Base-by-base conservation (phyloP, 2,888 invertebrate species). In the Melanostoma mellinum region DNA sequence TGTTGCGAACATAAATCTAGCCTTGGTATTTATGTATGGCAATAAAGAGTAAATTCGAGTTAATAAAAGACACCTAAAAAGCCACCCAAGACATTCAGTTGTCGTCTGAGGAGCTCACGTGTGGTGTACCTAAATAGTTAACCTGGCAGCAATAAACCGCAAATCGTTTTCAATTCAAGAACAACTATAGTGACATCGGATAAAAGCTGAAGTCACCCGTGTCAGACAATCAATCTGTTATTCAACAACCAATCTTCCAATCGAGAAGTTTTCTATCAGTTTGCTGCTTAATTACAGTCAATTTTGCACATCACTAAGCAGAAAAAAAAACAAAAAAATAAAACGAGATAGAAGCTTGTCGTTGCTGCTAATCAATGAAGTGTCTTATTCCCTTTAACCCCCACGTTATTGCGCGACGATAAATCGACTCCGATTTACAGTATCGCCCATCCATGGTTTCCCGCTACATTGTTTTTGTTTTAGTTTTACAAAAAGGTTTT, bases 361-460 rank as follows among this genome's bases (percentile, higher is more conserved):
- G 20, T 33, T 56, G 38, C 35, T 52, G 32, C 20, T 58, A 61
- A 69, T 69, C 53, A 61, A 61, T 69, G 10, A 60, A 55, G 8
- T 40, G 33, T 69, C 55, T 63, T 36, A 50, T n/a, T 20, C 30
- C 63, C 36, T 36, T 35, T 46, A 48, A 33, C 53, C 44, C 68
- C 40, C 6, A 8, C 30, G 6, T 63, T 50, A 32, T 50, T 38
- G 33, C 35, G 8, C 44, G 38, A 6, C 40, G 33, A 69, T 58
- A 72, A 63, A 72, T 52, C 56, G 33, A 58, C 20, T 55, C 48
- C 6, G 46, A 68, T 74, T 73, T 40, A 53, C 42, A 33, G 46
- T 67, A 72, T 67, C 61, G 56, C 68, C 67, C 67, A 79, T 79
- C 79, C 30, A 60, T 67, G 60, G 38, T 42, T 36, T 60, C 32